Evolutionary conservation across 2,113 vertebrate genomes (phyloP), one percentile per base, ranked within the genome.

Genomic region (Oncorhynchus clarkii): DNA sequence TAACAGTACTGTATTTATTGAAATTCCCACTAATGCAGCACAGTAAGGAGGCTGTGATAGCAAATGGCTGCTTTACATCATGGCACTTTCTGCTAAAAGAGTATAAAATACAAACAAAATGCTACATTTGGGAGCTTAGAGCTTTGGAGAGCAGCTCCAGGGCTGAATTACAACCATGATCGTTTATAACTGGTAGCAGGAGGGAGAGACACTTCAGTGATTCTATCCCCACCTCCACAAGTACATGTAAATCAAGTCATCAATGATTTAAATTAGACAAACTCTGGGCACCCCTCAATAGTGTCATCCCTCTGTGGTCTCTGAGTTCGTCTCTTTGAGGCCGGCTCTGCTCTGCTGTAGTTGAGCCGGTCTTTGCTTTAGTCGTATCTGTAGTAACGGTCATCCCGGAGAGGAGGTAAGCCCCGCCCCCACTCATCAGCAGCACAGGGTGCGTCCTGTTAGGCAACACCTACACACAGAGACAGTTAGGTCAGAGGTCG

Each of bases 371-470:
- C 39, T 45, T 45, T 2, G 39, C 39, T 85, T 54, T 93, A 70
- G 82, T 64, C 60, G 26, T 78, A 57, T 96, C 94, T 39, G 73
- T 67, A 73, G 90, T 57, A 0, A 98, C 95, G 0, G 96, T 98
- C 68, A 92, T 96, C 49, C 97, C 98, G 9, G 96, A 96, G 2
- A 99, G 94, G 29, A 99, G 87, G 89, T 96, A 99, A 1, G 97
- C 98, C 9, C 97, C 96, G 0, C 95, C 96, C 14, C 96, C 95
- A 0, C 96, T 99, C 96, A 99, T 99, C 70, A 95, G 93, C 70
- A 99, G 90, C 84, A 95, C 89, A 2, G 98, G 98, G 87, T 98
- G 97, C 65, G 97, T 99, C 87, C 97, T 94, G 88, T 99, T 96
- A 7, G 96, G 96, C 86, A 99, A 88, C 76, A 99, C 95, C 97